Evolutionary conservation across 2,113 vertebrate species (phyloP).

Genomic region (Furnarius figulus): DNA sequence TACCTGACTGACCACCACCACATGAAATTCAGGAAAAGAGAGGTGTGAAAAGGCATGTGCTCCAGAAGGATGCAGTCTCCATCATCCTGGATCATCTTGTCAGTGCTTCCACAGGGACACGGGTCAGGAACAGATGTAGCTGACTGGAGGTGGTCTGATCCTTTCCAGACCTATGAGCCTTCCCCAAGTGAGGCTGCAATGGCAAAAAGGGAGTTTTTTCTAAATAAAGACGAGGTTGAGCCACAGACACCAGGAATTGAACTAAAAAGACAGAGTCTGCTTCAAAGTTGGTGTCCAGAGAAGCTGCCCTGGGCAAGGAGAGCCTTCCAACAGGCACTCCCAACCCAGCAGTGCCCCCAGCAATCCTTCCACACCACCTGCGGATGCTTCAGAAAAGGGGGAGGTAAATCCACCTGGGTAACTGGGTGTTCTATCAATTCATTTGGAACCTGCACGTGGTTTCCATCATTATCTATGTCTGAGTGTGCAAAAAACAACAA

Average conservation of each 20-base stretch:
- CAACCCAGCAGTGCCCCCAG: background rate
- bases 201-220: background rate
- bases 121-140: background rate
- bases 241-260: background rate
- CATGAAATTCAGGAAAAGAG: background rate
- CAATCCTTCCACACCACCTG: background rate
- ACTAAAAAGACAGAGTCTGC: background rate
- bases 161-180: background rate
- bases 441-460: background rate
- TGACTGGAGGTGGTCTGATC: rapidly evolving
- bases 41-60: background rate
- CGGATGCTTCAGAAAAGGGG: background rate
- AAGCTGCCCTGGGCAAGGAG: rapidly evolving
- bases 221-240: background rate
- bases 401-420: background rate
- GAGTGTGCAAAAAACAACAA: background rate
- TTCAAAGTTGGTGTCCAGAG: background rate
- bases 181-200: background rate
- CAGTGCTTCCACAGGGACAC: background rate
- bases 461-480: background rate
- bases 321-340: background rate
- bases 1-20: background rate
- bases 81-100: background rate
- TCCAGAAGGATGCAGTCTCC: background rate
- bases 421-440: background rate